phyloP scores from a whole-genome alignment of 23 tunicate species.

The Halocynthia aurantium region DNA sequence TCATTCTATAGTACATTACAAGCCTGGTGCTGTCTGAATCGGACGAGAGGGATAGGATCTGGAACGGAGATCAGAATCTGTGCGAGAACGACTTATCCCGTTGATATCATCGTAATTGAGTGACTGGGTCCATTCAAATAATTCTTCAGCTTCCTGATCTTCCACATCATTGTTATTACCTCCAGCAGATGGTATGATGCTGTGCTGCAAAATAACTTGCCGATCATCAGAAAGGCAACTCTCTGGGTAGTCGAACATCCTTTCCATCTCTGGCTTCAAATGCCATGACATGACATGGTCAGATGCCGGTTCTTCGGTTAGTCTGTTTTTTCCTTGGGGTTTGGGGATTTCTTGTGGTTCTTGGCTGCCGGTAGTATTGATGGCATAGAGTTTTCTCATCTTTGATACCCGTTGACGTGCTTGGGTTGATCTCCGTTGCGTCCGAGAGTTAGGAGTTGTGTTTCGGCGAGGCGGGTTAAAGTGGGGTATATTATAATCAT shows the following conservation, averaged over 20 bases:
- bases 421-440: constrained; percentile 67
- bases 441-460: not conserved
- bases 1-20: not conserved
- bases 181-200: constrained; percentile 15
- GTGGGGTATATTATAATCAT: constrained; percentile 5
- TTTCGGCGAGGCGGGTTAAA: not conserved
- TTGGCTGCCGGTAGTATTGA: constrained; percentile 4
- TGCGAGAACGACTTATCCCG: constrained; percentile 6
- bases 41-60: constrained; percentile 6
- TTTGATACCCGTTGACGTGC: constrained; percentile 61
- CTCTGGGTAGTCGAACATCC: not conserved
- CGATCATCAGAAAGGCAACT: not conserved
- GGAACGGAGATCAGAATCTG: not conserved
- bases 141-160: constrained; percentile 67
- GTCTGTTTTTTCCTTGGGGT: constrained; percentile 38
- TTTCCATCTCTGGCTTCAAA: not conserved
- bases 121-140: constrained; percentile 79
- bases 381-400: constrained; percentile 50
- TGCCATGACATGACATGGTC: not conserved
- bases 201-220: not conserved
- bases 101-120: constrained; percentile 71
- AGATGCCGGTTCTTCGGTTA: constrained; percentile 15
- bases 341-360: constrained; percentile 5
- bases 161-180: constrained; percentile 49
- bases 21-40: constrained; percentile 6